These are phyloP conservation scores for Pantelozetes paolii DNA, from an alignment of 2,888 invertebrate species.

Conservation along the genomic window DNA sequence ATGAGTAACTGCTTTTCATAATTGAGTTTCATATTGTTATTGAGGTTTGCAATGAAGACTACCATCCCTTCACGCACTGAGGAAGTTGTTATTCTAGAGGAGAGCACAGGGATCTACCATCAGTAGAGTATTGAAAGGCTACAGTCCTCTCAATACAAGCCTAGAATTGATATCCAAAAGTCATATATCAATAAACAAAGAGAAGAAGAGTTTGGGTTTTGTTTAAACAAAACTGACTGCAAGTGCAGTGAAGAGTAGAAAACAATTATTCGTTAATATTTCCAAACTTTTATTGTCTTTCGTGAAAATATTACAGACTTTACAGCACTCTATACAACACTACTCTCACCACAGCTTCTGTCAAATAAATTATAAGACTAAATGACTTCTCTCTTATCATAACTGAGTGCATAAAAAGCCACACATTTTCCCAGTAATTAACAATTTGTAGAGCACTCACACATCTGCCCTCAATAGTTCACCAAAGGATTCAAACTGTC, in stretches of 20 bases:
- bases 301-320: no score
- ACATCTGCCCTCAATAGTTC: constrained; percentile 31
- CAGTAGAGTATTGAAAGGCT: neutral
- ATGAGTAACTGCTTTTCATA: neutral
- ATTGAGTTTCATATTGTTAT: neutral
- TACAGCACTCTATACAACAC: no score
- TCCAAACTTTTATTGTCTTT: neutral
- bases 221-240: constrained; percentile 22
- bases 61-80: neutral
- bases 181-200: constrained; percentile 11
- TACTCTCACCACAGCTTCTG: constrained; percentile 2
- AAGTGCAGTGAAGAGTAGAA: neutral
- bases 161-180: neutral
- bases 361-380: constrained; percentile 11
- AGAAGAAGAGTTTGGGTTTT: constrained; percentile 17
- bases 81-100: constrained; percentile 16
- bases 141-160: neutral
- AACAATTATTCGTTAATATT: constrained; percentile 7
- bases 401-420: constrained; percentile 1
- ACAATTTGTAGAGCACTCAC: neutral
- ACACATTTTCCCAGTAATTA: constrained; percentile 25
- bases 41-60: neutral
- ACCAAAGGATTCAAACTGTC: constrained; percentile 21
- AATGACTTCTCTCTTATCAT: neutral
- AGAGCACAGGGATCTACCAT: neutral